phyloP scores from a whole-genome alignment of 2,113 vertebrate species.

The Catharus minimus region DNA sequence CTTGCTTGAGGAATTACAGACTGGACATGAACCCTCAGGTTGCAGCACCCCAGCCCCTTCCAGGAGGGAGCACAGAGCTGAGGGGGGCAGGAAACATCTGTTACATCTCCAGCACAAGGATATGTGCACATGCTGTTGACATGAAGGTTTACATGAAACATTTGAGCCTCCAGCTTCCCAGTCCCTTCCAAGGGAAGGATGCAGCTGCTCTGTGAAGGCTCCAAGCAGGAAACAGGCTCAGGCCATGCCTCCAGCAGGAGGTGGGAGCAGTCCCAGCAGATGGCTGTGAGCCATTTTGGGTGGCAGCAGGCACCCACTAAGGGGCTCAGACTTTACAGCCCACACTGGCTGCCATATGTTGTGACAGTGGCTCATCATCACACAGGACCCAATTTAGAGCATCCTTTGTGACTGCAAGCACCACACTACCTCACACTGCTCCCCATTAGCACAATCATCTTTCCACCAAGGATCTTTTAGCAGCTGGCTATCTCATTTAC shows the following conservation, averaged over 20 bases:
- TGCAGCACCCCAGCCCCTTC: neutral
- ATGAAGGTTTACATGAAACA: neutral
- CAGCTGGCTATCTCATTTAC: neutral
- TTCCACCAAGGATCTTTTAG: neutral
- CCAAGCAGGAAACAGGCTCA: neutral
- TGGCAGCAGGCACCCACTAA: neutral
- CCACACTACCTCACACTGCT: neutral
- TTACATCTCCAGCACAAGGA: neutral
- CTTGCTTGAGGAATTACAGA: conserved; percentile 11
- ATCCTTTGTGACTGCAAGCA: neutral
- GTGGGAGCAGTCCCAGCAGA: conserved; percentile 47
- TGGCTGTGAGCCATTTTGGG: conserved; percentile 27
- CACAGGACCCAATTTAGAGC: conserved; percentile 6
- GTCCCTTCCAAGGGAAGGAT: neutral
- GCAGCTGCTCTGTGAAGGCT: neutral
- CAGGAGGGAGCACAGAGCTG: neutral
- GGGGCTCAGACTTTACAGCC: conserved; percentile 32
- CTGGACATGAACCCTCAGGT: neutral
- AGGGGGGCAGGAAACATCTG: neutral
- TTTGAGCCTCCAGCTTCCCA: neutral
- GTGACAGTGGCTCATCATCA: conserved; percentile 29
- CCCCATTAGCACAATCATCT: neutral
- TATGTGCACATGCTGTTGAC: neutral
- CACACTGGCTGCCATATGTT: conserved; percentile 38
- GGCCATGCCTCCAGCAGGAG: conserved; percentile 7